Conservation (phyloP, 1,140 invertebrate species). For the Trichomalopsis sarcophagae region DNA sequence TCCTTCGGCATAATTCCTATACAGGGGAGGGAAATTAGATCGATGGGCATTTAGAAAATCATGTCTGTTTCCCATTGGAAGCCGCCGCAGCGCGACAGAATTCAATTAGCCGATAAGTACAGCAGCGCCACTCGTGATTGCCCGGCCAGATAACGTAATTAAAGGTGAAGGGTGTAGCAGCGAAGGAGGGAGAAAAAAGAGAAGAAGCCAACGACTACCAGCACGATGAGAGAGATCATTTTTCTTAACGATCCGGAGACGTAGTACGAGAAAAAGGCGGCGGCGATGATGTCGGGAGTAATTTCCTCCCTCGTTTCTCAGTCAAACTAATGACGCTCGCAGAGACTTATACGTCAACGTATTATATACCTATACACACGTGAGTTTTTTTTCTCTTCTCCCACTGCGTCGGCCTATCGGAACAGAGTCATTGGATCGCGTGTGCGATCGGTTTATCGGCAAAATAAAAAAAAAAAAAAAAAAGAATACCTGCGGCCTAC, state of each 20-base stretch:
- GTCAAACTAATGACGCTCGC: slow-evolving; percentile 33
- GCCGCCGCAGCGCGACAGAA: not conserved
- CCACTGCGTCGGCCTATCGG: not conserved
- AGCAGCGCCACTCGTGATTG: slow-evolving; percentile 3
- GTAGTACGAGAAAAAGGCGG: slow-evolving; percentile 67
- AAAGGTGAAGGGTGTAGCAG: not conserved
- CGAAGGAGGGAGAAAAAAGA: not conserved
- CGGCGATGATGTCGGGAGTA: slow-evolving; percentile 67
- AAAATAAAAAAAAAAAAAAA: not conserved
- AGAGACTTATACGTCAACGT: not conserved
- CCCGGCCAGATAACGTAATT: slow-evolving; percentile 13
- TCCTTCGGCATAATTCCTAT: not conserved
- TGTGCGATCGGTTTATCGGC: slow-evolving; percentile 23
- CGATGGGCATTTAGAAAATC: not conserved
- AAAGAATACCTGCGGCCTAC: not conserved
- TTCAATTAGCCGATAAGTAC: slow-evolving; percentile 5
- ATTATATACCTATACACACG: no score
- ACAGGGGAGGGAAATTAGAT: not conserved
- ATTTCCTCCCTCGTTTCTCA: slow-evolving; percentile 35
- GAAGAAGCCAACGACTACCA: not conserved
- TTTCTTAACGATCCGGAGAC: slow-evolving; percentile 62
- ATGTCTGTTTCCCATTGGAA: not conserved
- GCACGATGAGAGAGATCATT: slow-evolving; percentile 15
- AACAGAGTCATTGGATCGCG: slow-evolving; percentile 17
- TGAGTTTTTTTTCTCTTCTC: no score